These are phyloP conservation scores for Ammodytes dubius DNA, from an alignment of 2,113 vertebrate species.

Conservation along the genomic window DNA sequence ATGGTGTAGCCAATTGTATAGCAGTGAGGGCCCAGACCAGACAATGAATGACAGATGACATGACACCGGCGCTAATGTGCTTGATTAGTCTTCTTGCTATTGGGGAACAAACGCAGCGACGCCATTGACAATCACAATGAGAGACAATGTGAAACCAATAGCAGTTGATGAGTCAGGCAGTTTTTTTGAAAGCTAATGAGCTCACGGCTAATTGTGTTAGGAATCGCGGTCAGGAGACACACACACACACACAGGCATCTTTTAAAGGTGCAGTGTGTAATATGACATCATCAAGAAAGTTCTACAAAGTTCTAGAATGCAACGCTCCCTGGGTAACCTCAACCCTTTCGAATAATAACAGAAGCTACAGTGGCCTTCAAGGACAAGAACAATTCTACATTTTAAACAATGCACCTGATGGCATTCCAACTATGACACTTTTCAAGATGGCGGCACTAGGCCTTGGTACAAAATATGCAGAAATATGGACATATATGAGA, in stretches of 20 bases:
- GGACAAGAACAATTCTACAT: too few species aligned
- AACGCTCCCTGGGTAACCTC: too few species aligned
- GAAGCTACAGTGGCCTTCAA: too few species aligned
- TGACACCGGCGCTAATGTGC: conserved; percentile 73
- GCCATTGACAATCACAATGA: conserved; percentile 66
- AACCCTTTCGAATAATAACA: too few species aligned
- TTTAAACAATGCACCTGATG: too few species aligned
- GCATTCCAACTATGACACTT: too few species aligned
- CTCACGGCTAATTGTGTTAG: conserved; percentile 47
- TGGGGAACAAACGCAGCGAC: conserved; percentile 62
- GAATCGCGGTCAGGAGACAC: conserved; percentile 46
- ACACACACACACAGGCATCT: conserved; percentile 1
- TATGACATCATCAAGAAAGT: too few species aligned
- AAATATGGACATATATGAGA: too few species aligned
- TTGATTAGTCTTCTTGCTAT: conserved; percentile 75
- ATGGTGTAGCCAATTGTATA: conserved; percentile 40
- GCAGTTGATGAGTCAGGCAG: conserved; percentile 41
- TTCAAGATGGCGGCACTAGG: too few species aligned
- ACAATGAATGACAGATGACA: conserved; percentile 76
- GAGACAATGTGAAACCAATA: conserved; percentile 54
- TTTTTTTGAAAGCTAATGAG: conserved; percentile 30
- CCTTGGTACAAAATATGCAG: too few species aligned
- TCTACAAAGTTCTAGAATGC: too few species aligned
- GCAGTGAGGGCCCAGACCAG: conserved; percentile 61
- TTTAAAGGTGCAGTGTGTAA: conserved; percentile 52